A percentile compares a stretch with the other conserved stretches of the same genome.
phyloP scores from a whole-genome alignment of 2,113 vertebrate genomes.

The Polypterus bichir region DNA sequence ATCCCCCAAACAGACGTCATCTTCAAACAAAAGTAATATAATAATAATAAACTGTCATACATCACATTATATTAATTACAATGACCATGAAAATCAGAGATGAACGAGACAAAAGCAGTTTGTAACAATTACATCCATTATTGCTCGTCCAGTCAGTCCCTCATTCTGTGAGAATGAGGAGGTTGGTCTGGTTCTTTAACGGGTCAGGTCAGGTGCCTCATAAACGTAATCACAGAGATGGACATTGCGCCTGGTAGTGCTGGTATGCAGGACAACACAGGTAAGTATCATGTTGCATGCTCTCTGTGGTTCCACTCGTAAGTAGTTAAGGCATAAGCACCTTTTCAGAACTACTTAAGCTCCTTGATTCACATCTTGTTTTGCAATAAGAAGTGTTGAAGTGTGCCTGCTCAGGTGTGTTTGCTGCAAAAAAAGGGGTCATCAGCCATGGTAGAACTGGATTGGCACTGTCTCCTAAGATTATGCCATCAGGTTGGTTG shows the following conservation, averaged over 20 bases:
- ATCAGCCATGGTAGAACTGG: too few relatives aligned
- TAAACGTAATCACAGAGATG: constrained; percentile 9
- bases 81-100: too few relatives aligned
- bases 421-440: too few relatives aligned
- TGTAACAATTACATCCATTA: constrained; percentile 2
- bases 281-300: background rate
- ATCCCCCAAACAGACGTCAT: background rate
- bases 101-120: too few relatives aligned
- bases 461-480: too few relatives aligned
- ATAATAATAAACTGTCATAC: too few relatives aligned
- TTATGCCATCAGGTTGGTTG: too few relatives aligned
- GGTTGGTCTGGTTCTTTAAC: constrained; percentile 5
- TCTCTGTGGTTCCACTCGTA: constrained; percentile 8
- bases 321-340: constrained; percentile 14
- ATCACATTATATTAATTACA: too few relatives aligned
- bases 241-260: constrained; percentile 4
- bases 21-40: background rate
- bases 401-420: too few relatives aligned
- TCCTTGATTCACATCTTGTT: constrained; percentile 15
- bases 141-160: constrained; percentile 2
- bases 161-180: background rate
- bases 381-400: background rate
- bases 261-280: background rate
- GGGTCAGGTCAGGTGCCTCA: constrained; percentile 1
- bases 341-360: constrained; percentile 13